Evolutionary conservation across 2,797 vertebrate species (phyloP), one percentile per base, ranked within the genome.

Genomic region (Molossus molossus): DNA sequence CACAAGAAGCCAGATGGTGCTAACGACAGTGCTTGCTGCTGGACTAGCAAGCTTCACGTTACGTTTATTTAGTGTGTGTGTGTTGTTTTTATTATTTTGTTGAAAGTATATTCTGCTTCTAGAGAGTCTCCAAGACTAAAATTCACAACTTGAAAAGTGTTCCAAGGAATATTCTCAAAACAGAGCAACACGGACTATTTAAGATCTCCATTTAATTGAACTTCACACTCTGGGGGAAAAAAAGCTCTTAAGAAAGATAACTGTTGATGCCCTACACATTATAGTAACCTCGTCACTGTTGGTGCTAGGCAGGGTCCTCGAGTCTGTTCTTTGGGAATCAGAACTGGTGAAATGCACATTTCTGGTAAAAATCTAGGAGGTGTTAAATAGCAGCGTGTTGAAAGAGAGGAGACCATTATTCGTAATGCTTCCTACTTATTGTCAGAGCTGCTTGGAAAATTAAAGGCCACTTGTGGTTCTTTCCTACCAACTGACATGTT

Each of bases 1-100:
- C 2, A 23, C 5, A 8, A 25, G 70, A 58, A 70, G 29, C 64
- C 83, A 81, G 67, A 97, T 89, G 98, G 98, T 98, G 98, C 98
- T 98, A 97, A 95, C 55, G 83, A 12, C 65, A 62, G 89, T 48
- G 97, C 98, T 98, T 98, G 98, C 98, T 98, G 98, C 98, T 99
- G 98, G 98, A 95, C 98, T 98, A 98, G 98, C 98, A 98, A 98
- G 98, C 96, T 90, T 89, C 96, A 60, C 89, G 95, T 98, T 95
- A 82, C 62, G 91, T 95, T 98, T 87, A 96, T 96, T 93, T 93
- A 82, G 77, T 88, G 92, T 92, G 94, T 3, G 57, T 75, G 87
- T 55, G 76, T 84, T 92, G 53, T 92, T 93, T 94, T 90, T 89
- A 70, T 97, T 96, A 88, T 79, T 90, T 92, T 53, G 73, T 98